Percentiles rank a stretch among this genome's conserved stretches.
phyloP scores from a whole-genome alignment of 2,797 vertebrate genomes.

The Naso thynnoides region DNA sequence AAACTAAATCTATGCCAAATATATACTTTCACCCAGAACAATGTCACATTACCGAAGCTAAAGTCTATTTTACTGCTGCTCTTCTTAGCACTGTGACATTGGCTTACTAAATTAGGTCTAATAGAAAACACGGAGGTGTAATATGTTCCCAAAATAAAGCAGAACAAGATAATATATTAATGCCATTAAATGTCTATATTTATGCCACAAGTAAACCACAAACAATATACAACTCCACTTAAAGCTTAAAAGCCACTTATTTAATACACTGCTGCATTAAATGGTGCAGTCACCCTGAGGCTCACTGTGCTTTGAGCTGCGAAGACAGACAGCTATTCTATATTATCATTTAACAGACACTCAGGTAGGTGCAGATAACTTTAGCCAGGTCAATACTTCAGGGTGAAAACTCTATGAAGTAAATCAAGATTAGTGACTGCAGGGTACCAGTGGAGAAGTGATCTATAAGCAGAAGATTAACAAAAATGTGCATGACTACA shows the following conservation, averaged over 20 bases:
- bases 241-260: neutral
- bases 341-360: conserved; percentile 42
- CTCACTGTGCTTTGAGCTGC: conserved; percentile 24
- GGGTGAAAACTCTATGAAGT: conserved; percentile 32
- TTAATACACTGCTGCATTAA: conserved; percentile 22
- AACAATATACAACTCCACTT: neutral
- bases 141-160: neutral
- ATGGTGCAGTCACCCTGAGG: conserved; percentile 17
- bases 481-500: conserved; percentile 19
- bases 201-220: neutral
- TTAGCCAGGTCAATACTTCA: conserved; percentile 45
- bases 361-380: conserved; percentile 34
- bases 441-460: conserved; percentile 20
- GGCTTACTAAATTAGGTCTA: no score
- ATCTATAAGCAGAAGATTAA: conserved; percentile 50
- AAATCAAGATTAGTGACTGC: conserved; percentile 48
- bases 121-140: neutral
- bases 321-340: conserved; percentile 12
- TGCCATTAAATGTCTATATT: neutral
- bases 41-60: no score
- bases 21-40: no score
- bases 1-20: no score
- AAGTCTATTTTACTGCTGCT: no score
- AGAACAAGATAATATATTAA: neutral
- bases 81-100: no score